Percentiles rank a stretch among this genome's conserved stretches.
Conservation (phyloP, 2,888 invertebrate species). For the Formica aserva region DNA sequence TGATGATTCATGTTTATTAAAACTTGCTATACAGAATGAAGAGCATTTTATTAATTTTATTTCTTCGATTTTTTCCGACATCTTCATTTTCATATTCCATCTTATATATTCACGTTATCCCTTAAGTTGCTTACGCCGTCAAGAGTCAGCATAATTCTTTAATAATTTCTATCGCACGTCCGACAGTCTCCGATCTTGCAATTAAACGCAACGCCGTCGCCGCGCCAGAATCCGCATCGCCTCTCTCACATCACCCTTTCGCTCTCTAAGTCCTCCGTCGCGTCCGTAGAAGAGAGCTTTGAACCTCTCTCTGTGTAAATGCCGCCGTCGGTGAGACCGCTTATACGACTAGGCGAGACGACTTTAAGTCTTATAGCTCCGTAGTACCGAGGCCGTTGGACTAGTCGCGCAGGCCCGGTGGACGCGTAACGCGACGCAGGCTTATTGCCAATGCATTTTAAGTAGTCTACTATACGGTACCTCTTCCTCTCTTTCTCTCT, state of each 20-base stretch:
- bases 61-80: background rate
- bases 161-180: background rate
- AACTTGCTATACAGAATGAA: background rate
- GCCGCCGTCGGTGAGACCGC: slow-evolving; percentile 62
- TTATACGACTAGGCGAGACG: slow-evolving; percentile 72
- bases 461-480: slow-evolving; percentile 80
- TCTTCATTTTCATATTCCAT: background rate
- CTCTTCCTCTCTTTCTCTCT: slow-evolving; percentile 51
- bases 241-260: slow-evolving; percentile 15
- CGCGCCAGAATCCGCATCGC: slow-evolving; percentile 15
- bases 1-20: slow-evolving; percentile 26
- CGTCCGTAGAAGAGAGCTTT: slow-evolving; percentile 34
- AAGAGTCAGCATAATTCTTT: background rate
- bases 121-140: background rate
- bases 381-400: slow-evolving; percentile 68
- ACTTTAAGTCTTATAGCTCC: slow-evolving; percentile 71
- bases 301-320: slow-evolving; percentile 67
- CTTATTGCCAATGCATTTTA: slow-evolving; percentile 85
- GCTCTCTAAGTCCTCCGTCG: slow-evolving; percentile 10
- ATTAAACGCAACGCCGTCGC: slow-evolving; percentile 20
- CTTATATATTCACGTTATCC: background rate
- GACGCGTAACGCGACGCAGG: slow-evolving; percentile 82
- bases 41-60: background rate
- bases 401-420: slow-evolving; percentile 71
- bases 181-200: background rate